Evolutionary conservation across 2,113 vertebrate species (phyloP).

Genomic region (Elanus axillaris): DNA sequence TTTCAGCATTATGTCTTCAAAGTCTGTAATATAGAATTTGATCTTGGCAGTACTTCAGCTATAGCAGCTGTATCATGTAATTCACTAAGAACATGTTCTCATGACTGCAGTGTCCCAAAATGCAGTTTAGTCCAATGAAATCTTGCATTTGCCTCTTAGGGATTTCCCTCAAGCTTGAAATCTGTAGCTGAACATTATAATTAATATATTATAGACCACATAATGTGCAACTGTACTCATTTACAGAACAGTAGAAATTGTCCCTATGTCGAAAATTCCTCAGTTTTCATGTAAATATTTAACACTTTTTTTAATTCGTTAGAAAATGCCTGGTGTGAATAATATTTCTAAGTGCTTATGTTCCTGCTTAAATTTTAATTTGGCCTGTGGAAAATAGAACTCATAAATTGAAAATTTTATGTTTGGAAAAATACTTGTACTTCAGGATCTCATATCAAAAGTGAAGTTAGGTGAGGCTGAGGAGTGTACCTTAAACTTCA

Average conservation of each 20-base stretch:
- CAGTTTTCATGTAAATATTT: slow-evolving; percentile 26
- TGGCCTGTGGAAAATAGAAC: background rate
- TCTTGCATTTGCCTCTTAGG: background rate
- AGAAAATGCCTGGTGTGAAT: background rate
- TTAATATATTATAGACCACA: slow-evolving; percentile 21
- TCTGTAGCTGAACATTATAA: background rate
- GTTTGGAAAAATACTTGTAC: background rate
- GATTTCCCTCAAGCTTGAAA: slow-evolving; percentile 12
- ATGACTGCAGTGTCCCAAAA: background rate
- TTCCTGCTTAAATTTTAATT: slow-evolving; percentile 39
- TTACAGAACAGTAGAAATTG: background rate
- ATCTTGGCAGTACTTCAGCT: background rate
- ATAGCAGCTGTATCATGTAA: slow-evolving; percentile 14
- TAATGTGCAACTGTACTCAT: background rate
- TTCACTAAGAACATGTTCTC: background rate
- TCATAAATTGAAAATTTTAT: background rate
- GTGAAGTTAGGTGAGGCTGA: background rate
- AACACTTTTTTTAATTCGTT: background rate
- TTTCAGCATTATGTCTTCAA: background rate
- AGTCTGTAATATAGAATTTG: background rate
- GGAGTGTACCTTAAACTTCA: background rate
- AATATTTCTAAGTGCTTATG: background rate
- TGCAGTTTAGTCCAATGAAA: background rate
- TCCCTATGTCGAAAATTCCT: background rate
- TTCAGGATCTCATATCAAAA: background rate